Percentiles rank a stretch among this genome's conserved stretches.
These are phyloP conservation scores for Corythaixoides concolor DNA, from an alignment of 2,113 vertebrate genomes.

Conservation along the genomic window DNA sequence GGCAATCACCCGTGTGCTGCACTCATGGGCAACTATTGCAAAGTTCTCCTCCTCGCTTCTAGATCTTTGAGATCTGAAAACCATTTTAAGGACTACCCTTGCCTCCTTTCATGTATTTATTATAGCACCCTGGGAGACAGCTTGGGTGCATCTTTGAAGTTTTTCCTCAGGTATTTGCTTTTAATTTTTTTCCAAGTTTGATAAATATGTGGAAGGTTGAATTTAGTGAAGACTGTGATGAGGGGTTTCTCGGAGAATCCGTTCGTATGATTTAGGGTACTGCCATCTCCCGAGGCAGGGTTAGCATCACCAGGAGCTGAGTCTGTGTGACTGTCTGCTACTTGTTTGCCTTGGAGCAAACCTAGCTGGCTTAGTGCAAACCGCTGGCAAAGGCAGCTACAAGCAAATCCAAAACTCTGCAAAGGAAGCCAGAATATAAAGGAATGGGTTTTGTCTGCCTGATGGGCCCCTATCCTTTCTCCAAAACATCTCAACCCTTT, in stretches of 20 bases:
- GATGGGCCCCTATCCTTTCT: neutral
- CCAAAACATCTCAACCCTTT: neutral
- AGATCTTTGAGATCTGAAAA: neutral
- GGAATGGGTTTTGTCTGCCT: neutral
- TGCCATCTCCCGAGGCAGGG: neutral
- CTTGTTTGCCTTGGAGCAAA: neutral
- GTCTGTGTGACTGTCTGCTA: neutral
- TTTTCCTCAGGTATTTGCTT: neutral
- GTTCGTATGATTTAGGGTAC: neutral
- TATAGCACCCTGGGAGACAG: neutral
- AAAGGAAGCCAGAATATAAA: neutral
- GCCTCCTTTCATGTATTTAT: neutral
- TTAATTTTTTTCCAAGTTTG: neutral
- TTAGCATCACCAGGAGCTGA: neutral
- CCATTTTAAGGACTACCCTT: neutral
- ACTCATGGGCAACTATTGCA: neutral
- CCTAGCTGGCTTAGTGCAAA: neutral
- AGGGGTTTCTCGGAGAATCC: neutral
- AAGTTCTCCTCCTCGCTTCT: neutral
- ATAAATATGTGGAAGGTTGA: neutral
- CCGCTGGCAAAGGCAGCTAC: neutral
- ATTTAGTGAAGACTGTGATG: neutral
- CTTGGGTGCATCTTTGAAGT: neutral
- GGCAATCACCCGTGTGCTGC: neutral
- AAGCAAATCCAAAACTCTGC: neutral